Base-by-base conservation (phyloP, 2,797 vertebrate genomes). In the Cryptoprocta ferox region DNA sequence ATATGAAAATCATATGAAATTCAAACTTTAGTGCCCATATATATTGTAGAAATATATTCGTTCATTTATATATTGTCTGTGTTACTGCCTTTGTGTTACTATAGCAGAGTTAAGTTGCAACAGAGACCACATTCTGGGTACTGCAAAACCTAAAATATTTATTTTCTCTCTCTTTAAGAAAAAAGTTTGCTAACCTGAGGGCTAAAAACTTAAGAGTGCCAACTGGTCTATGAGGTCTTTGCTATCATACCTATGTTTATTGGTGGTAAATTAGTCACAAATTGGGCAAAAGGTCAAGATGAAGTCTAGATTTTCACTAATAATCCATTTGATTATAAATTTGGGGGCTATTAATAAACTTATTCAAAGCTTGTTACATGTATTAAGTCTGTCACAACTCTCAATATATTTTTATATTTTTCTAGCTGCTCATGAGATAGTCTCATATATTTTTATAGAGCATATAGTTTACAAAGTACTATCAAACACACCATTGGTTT, bases 241-340 rank as follows among this genome's bases (percentile, higher is more conserved):
- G 15, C 59, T 90, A 53, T 68, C 14, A 80, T 39, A 48, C 0
- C 32, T 87, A 16, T 32, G 6, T 56, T 80, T 79, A 86, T 14
- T 81, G 9, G n/a, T 84, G 59, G 50, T 42, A 71, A 95, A 78
- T 65, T n/a, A 90, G 24, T 28, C 24, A 84, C 42, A 90, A 84
- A 95, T 93, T 42, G 56, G 32, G 78, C 8, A 35, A 96, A 96
- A 91, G 32, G 11, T 75, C 79, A 95, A 71, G 37, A 56, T 56
- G 21, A 93, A 83, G 53, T 56, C 30, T 79, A 75, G 18, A 53
- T 80, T 86, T 79, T 86, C 37, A 78, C 82, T 11, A 75, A 79
- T 76, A 86, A 86, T 53, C 56, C 21, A 88, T 92, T 45, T 73
- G n/a, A 80, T 80, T 56, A 66, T 80, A 24, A 95, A 75, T 83